Conservation (phyloP, 2,888 invertebrate genomes). For the Pyrocoelia pectoralis region DNA sequence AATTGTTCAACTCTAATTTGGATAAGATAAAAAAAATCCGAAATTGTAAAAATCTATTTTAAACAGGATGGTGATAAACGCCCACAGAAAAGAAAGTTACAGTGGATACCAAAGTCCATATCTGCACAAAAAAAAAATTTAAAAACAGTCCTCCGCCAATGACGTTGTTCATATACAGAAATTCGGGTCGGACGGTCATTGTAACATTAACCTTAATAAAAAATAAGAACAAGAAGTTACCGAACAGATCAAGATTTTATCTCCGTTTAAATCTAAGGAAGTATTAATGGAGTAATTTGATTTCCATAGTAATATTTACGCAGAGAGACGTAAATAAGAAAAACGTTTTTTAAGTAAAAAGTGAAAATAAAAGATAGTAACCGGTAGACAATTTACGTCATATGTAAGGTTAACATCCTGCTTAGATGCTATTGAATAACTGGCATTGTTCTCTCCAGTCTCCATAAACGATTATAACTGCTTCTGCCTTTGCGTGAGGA, state of each 20-base stretch:
- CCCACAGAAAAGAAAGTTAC: no score
- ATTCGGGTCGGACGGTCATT: conserved; percentile 49
- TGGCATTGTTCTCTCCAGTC: background rate
- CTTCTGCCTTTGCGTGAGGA: no score
- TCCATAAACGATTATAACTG: no score
- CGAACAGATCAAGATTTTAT: conserved; percentile 27
- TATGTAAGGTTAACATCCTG: conserved; percentile 5
- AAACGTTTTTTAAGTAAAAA: background rate
- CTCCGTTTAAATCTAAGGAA: background rate
- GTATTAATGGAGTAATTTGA: no score
- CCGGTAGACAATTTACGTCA: conserved; percentile 10
- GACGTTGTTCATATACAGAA: conserved; percentile 12
- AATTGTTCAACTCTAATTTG: no score
- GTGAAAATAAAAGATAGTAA: conserved; percentile 8
- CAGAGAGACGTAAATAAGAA: background rate
- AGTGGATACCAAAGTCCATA: no score
- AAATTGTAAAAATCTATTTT: no score
- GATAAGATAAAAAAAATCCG: no score
- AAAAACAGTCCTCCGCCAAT: conserved; percentile 14
- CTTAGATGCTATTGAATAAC: background rate
- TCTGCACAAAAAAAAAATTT: background rate
- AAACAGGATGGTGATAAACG: no score
- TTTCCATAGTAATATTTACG: no score
- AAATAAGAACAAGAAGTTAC: conserved; percentile 32
- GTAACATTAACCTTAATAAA: conserved; percentile 48